A percentile compares a stretch with the other conserved stretches of the same genome.
phyloP scores from a whole-genome alignment of 1,140 invertebrate genomes.

The Microplitis mediator region DNA sequence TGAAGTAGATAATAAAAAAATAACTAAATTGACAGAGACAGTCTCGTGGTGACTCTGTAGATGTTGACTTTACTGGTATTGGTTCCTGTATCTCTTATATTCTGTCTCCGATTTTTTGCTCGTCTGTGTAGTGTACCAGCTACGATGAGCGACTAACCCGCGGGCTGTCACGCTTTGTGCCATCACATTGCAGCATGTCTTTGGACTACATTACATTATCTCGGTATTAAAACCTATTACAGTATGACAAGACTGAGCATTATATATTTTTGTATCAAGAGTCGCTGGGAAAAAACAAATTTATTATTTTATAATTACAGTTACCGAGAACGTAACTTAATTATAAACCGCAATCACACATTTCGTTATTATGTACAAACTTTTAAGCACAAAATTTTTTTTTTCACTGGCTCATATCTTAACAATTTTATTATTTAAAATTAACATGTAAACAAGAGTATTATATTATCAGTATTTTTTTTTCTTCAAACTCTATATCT shows the following conservation, averaged over 20 bases:
- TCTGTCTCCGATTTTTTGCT: slow-evolving; percentile 26
- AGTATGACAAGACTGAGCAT: slow-evolving; percentile 10
- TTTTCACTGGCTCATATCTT: too few relatives aligned
- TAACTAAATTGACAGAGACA: background rate
- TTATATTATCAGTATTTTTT: slow-evolving; percentile 2
- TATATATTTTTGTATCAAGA: background rate
- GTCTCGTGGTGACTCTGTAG: background rate
- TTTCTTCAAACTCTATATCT: background rate
- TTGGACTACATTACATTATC: slow-evolving; percentile 31
- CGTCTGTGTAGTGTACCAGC: slow-evolving; percentile 19
- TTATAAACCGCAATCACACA: too few relatives aligned
- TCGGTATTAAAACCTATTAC: slow-evolving; percentile 35
- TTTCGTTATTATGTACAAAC: too few relatives aligned
- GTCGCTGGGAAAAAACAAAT: too few relatives aligned
- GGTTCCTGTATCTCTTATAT: background rate
- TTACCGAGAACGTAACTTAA: too few relatives aligned
- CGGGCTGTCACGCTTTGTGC: slow-evolving; percentile 34
- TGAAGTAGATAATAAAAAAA: background rate
- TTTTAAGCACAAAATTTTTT: too few relatives aligned
- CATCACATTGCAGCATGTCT: slow-evolving; percentile 30
- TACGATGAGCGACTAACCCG: background rate
- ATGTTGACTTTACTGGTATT: too few relatives aligned
- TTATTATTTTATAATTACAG: too few relatives aligned
- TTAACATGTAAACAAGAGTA: too few relatives aligned
- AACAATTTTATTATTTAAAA: too few relatives aligned